A percentile compares a stretch with the other conserved stretches of the same genome.
Evolutionary conservation across 2,888 invertebrate species (phyloP).

Genomic region (Cephus runcator): DNA sequence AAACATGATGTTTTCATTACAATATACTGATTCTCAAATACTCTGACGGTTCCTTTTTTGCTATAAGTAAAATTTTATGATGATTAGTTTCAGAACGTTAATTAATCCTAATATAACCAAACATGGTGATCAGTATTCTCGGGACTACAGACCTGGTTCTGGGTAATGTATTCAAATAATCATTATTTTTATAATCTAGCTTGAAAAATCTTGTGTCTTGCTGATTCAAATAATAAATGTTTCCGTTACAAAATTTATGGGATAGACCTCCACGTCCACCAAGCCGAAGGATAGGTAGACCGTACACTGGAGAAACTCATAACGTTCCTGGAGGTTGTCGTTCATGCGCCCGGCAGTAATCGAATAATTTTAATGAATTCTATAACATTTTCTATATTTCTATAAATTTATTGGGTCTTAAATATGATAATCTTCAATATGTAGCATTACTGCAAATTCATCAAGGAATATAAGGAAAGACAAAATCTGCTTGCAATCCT

Average conservation of each 20-base stretch:
- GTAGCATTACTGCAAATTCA: too few relatives aligned
- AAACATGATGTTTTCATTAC: too few relatives aligned
- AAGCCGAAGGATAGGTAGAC: constrained; percentile 44
- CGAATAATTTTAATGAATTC: not conserved
- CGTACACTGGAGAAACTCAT: constrained; percentile 34
- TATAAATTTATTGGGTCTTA: constrained; percentile 4
- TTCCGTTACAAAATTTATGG: not conserved
- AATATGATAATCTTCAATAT: too few relatives aligned
- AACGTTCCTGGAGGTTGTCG: constrained; percentile 48
- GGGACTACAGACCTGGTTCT: constrained; percentile 43
- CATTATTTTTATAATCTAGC: not conserved
- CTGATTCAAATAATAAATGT: too few relatives aligned
- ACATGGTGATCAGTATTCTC: constrained; percentile 31
- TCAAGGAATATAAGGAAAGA: too few relatives aligned
- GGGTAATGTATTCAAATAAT: constrained; percentile 33
- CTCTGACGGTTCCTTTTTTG: not conserved
- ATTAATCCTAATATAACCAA: constrained; percentile 33
- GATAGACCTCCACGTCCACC: constrained; percentile 43
- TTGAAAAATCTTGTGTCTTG: too few relatives aligned
- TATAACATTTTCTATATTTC: constrained; percentile 20
- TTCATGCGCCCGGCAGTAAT: too few relatives aligned
- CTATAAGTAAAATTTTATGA: not conserved
- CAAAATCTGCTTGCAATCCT: not conserved
- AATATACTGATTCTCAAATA: not conserved
- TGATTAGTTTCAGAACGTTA: constrained; percentile 47